phyloP scores from a whole-genome alignment of 2,797 vertebrate genomes.

The Heliangelus exortis region DNA sequence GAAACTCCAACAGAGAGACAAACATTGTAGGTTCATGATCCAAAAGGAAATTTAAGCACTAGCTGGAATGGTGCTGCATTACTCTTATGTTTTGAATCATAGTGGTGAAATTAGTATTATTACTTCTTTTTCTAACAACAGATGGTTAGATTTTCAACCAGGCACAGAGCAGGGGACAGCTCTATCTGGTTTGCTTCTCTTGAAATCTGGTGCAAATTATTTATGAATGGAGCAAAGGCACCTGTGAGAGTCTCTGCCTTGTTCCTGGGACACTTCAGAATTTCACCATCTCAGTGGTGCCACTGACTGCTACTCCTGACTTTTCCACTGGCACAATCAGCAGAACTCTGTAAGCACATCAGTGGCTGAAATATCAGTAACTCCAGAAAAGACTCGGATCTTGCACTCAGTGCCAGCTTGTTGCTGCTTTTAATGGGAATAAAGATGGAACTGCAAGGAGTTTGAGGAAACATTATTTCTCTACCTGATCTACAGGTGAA shows the following conservation, averaged over 20 bases:
- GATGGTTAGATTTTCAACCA: not conserved
- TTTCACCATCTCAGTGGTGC: not conserved
- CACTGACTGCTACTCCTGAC: not conserved
- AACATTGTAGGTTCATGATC: not conserved
- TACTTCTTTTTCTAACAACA: not conserved
- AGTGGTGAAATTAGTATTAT: not conserved
- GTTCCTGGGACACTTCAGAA: not conserved
- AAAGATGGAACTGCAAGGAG: not conserved
- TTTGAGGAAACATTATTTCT: not conserved
- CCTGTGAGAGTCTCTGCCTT: not conserved
- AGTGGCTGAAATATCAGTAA: not conserved
- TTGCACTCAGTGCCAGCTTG: not conserved
- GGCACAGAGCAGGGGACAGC: not conserved
- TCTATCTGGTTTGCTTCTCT: not conserved
- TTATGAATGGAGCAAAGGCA: not conserved
- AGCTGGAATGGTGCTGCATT: not conserved
- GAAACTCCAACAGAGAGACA: not conserved
- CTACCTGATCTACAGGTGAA: not conserved
- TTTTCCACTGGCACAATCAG: not conserved
- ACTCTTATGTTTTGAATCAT: not conserved
- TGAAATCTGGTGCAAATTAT: not conserved
- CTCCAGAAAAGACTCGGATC: not conserved
- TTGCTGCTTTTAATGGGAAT: not conserved
- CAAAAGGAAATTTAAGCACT: not conserved
- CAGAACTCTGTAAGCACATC: not conserved